phyloP scores from a whole-genome alignment of 2,888 invertebrate species.

The Scaeva pyrastri region DNA sequence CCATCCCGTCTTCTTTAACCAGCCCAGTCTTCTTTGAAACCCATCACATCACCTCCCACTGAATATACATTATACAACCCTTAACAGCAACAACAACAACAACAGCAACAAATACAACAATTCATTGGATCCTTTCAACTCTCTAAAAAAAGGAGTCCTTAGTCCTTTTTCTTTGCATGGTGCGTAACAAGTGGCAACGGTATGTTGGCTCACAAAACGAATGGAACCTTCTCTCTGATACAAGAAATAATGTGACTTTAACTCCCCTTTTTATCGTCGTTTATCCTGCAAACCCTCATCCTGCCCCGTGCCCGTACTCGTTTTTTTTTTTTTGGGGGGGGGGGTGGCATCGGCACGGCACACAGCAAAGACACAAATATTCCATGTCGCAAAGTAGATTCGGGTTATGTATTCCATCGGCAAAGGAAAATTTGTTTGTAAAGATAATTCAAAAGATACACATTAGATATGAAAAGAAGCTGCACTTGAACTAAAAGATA shows the following conservation, averaged over 20 bases:
- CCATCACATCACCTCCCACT: neutral
- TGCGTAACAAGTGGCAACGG: slow-evolving; percentile 76
- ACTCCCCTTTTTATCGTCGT: slow-evolving; percentile 72
- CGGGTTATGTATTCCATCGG: slow-evolving; percentile 45
- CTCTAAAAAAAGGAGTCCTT: slow-evolving; percentile 35
- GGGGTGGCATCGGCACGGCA: neutral
- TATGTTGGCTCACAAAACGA: slow-evolving; percentile 59
- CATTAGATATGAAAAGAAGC: slow-evolving; percentile 17
- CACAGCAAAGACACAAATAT: slow-evolving; percentile 29
- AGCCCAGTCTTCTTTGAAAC: neutral
- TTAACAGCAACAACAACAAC: slow-evolving; percentile 23
- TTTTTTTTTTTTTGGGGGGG: neutral
- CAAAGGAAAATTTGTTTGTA: slow-evolving; percentile 58
- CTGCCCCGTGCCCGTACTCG: neutral
- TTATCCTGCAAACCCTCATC: slow-evolving; percentile 29
- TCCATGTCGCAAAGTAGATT: slow-evolving; percentile 65
- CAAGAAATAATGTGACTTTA: slow-evolving; percentile 73
- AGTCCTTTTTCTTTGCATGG: slow-evolving; percentile 51
- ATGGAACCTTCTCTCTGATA: slow-evolving; percentile 66
- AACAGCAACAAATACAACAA: slow-evolving; percentile 5
- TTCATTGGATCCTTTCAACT: slow-evolving; percentile 53
- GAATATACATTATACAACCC: neutral
- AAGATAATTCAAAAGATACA: slow-evolving; percentile 41
- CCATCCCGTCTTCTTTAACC: neutral
- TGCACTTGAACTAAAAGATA: slow-evolving; percentile 61